Conservation (phyloP, 2,888 invertebrate genomes). For the Lottia scabra region DNA sequence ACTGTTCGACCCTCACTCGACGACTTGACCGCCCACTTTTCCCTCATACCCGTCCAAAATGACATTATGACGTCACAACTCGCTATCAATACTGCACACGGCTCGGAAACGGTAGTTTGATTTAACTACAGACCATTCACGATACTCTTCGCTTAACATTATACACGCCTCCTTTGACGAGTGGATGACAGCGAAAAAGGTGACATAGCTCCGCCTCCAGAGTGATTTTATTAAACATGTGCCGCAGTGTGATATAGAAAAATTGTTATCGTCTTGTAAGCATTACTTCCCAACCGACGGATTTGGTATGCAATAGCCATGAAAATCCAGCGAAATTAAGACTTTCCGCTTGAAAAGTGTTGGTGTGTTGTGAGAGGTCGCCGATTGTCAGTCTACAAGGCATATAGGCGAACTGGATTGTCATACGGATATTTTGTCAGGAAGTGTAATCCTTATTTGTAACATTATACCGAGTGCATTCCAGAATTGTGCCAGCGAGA, state of each 20-base stretch:
- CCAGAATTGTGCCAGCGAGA: constrained; percentile 1
- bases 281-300: constrained; percentile 2
- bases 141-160: not conserved
- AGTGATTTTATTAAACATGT: constrained; percentile 31
- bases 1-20: constrained; percentile 1
- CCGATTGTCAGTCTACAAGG: not conserved
- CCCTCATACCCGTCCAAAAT: not conserved
- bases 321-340: constrained; percentile 16
- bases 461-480: not conserved
- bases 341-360: constrained; percentile 18
- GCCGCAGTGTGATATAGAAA: constrained; percentile 23
- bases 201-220: constrained; percentile 21
- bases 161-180: constrained; percentile 7
- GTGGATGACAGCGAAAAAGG: constrained; percentile 5
- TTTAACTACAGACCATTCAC: not conserved
- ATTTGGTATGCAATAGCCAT: constrained; percentile 16
- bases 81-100: not conserved
- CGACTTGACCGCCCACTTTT: constrained; percentile 1
- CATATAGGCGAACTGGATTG: not conserved
- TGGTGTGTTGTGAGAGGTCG: not conserved
- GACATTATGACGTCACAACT: not conserved
- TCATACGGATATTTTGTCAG: not conserved
- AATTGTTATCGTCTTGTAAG: constrained; percentile 2
- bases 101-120: not conserved
- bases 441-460: not conserved